phyloP scores from a whole-genome alignment of 2,113 vertebrate genomes.

The Thalassarche chlororhynchos region DNA sequence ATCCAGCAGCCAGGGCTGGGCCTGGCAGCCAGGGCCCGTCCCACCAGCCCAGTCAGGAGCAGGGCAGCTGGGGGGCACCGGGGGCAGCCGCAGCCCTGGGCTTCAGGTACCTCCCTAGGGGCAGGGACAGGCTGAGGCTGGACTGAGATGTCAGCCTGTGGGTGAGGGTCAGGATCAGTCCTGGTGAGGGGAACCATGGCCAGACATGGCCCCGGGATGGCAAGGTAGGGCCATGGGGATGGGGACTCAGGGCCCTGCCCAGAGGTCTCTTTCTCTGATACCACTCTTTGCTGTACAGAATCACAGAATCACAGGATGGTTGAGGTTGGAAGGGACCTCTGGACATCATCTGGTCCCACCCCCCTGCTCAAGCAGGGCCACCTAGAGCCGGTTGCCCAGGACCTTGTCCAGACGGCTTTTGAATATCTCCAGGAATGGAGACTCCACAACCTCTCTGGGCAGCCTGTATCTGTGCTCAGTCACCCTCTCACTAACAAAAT shows the following conservation, averaged over 20 bases:
- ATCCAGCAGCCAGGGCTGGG: too few species aligned
- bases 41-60: neutral
- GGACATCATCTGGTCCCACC: neutral
- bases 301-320: neutral
- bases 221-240: neutral
- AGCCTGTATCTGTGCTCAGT: too few species aligned
- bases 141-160: neutral
- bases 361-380: neutral
- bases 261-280: neutral
- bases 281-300: neutral
- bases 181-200: neutral
- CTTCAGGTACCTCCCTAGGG: too few species aligned
- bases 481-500: neutral
- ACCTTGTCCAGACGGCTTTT: neutral
- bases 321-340: neutral
- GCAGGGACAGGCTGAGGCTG: neutral
- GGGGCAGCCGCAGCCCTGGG: neutral
- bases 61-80: rapidly evolving
- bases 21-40: neutral
- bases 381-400: neutral
- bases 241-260: too few species aligned
- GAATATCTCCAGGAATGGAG: neutral
- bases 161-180: neutral
- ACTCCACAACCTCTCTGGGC: neutral
- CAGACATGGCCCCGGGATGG: neutral